Conservation (phyloP, 2,113 vertebrate genomes). For the Daubentonia madagascariensis region DNA sequence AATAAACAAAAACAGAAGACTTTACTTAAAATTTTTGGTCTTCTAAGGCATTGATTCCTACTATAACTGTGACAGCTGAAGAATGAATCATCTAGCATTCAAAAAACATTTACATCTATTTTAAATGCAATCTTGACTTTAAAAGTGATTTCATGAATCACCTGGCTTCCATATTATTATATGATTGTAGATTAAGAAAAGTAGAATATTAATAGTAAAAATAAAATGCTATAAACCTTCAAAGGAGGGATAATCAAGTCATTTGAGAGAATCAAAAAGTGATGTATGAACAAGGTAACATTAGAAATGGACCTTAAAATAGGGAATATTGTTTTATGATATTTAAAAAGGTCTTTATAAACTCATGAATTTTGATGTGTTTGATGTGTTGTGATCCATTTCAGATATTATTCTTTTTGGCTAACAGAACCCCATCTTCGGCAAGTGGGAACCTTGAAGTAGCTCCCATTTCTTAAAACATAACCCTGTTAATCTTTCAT, state of each 20-base stretch:
- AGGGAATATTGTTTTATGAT: background rate
- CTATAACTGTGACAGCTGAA: background rate
- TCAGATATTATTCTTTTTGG: background rate
- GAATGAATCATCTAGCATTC: background rate
- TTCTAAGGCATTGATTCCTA: background rate
- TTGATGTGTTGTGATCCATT: background rate
- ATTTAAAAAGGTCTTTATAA: background rate
- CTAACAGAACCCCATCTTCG: background rate
- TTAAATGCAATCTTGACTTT: background rate
- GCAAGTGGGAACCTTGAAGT: background rate
- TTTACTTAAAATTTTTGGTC: background rate
- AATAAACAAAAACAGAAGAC: background rate
- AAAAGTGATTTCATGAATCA: background rate
- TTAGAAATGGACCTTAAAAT: background rate
- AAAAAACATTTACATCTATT: background rate
- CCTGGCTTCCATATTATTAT: background rate
- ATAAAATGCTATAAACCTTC: background rate
- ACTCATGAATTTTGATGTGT: background rate
- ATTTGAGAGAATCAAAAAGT: background rate
- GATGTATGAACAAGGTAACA: background rate
- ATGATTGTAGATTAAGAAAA: background rate
- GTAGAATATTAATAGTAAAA: background rate
- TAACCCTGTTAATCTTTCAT: background rate
- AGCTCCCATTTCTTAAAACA: background rate
- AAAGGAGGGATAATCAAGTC: background rate